These are phyloP conservation scores for Penaeus monodon DNA, from an alignment of 2,888 invertebrate species.

Conservation along the genomic window DNA sequence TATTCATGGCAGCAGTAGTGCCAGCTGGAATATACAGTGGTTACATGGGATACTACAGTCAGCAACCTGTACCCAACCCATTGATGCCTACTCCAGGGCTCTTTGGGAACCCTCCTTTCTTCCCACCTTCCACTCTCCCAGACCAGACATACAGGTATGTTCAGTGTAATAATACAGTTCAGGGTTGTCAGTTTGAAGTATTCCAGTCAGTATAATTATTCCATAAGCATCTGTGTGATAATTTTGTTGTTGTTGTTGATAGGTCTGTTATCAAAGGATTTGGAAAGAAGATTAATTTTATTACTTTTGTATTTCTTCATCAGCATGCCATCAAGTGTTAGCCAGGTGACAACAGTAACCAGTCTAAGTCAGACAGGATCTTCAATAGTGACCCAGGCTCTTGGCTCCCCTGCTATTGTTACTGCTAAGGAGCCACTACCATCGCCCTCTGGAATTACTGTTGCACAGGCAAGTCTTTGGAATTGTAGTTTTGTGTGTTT, in stretches of 20 bases:
- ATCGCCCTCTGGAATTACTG: slow-evolving; percentile 20
- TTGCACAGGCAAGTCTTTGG: slow-evolving; percentile 14
- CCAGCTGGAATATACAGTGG: slow-evolving; percentile 45
- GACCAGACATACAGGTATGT: slow-evolving; percentile 50
- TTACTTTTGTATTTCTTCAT: background rate
- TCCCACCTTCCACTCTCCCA: slow-evolving; percentile 59
- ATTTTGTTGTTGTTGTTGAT: background rate
- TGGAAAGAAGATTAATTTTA: too few species aligned
- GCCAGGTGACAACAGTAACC: slow-evolving; percentile 2
- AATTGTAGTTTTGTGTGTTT: background rate
- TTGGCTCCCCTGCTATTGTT: slow-evolving; percentile 28
- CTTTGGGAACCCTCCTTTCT: slow-evolving; percentile 56
- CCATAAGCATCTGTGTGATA: background rate
- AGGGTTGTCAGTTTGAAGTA: too few species aligned
- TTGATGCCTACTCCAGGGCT: slow-evolving; percentile 49
- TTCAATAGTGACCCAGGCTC: slow-evolving; percentile 21
- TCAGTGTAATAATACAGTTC: background rate
- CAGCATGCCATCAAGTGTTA: slow-evolving; percentile 22
- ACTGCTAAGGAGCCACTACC: background rate
- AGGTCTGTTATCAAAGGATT: too few species aligned
- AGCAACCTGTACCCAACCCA: slow-evolving; percentile 51
- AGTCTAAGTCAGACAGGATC: slow-evolving; percentile 28
- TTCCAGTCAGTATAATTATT: background rate
- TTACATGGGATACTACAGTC: slow-evolving; percentile 48
- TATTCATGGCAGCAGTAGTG: slow-evolving; percentile 33